Evolutionary conservation across 1,140 invertebrate genomes (phyloP), one percentile per base, ranked within the genome.

Genomic region (Agraylea sexmaculata): DNA sequence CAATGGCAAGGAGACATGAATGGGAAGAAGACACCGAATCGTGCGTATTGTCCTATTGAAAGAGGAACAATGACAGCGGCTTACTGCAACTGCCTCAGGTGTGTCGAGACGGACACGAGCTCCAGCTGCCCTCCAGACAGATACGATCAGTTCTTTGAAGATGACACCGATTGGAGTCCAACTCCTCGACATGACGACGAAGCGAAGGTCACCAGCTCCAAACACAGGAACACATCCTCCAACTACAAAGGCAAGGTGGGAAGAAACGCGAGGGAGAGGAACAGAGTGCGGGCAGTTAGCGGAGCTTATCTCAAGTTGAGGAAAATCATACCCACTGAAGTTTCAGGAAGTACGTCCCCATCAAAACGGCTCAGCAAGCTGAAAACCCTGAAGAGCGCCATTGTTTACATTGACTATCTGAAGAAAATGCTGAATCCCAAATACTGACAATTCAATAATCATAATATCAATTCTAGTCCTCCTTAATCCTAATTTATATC

Each of bases 21-120:
- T 36, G 40, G 16, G 29, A 42, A 42, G 33, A 48, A 42, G 37
- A 28, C 23, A 31, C 37, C 35, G 36, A 40, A 49, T 35, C 47
- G 38, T 35, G 18, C 34, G 6, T 37, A 39, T 45, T 49, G 43
- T 45, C 30, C 43, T 40, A 43, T 49, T 45, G 47, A 49, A 42
- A 40, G 32, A 36, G 33, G 47, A 38, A 45, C 43, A 49, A 49
- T 45, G 34, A 32, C 33, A 4, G 36, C 13, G 15, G 12, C 31
- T 7, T 43, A 43, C 40, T 37, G 28, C 25, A 17, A 35, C 27
- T 33, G 30, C 42, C 15, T 39, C 40, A 33, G 32, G 32, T 34
- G 19, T 17, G 12, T 2, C 29, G 28, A 32, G 5, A 25, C 23
- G 33, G 40, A 36, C 46, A 49, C 46, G 42, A 43, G 42, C 35